Percentiles rank a stretch among this genome's conserved stretches.
phyloP scores from a whole-genome alignment of 2,113 vertebrate genomes.

The Pterocles orientalis region DNA sequence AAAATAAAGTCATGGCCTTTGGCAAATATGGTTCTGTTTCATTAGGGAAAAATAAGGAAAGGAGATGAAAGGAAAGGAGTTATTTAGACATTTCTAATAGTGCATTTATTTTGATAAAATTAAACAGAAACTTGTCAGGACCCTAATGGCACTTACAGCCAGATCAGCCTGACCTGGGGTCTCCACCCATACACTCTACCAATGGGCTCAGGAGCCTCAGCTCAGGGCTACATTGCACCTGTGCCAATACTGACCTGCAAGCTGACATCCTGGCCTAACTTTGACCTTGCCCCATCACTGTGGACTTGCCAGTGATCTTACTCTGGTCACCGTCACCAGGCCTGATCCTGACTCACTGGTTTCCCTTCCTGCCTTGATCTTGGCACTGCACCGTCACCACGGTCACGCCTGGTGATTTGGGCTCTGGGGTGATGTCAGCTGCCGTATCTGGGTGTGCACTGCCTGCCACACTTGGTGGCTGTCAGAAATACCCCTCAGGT shows the following conservation, averaged over 20 bases:
- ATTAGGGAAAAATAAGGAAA: neutral
- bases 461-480: neutral
- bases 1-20: neutral
- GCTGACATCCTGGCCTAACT: neutral
- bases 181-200: neutral
- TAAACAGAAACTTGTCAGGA: neutral
- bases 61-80: too few species aligned
- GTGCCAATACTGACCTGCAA: neutral
- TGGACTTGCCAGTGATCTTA: neutral
- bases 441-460: neutral
- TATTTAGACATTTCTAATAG: neutral
- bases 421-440: neutral
- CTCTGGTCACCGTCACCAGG: neutral
- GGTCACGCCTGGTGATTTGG: accelerated
- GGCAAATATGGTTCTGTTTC: neutral
- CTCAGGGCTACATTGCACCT: neutral
- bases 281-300: neutral
- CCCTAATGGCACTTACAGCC: neutral
- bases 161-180: neutral
- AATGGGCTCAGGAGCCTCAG: neutral
- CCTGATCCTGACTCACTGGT: neutral
- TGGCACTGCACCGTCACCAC: neutral
- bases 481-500: neutral
- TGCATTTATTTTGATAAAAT: neutral
- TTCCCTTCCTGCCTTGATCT: neutral